These are phyloP conservation scores for Ypsolopha scabrella DNA, from an alignment of 2,888 invertebrate genomes.

Conservation along the genomic window DNA sequence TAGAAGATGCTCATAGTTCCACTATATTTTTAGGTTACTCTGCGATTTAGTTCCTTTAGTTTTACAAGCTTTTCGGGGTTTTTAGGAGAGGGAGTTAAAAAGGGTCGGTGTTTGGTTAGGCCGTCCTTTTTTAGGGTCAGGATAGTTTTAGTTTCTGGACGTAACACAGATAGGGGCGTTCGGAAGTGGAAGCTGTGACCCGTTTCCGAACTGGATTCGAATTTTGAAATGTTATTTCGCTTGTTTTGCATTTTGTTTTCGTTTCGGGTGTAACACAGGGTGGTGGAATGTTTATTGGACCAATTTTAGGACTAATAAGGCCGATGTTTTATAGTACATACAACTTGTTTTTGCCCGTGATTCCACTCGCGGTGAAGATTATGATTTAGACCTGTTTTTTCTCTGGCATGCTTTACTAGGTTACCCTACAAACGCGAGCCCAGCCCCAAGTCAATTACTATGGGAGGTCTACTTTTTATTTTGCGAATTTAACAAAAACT, in stretches of 20 bases:
- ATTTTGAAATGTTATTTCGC: not conserved
- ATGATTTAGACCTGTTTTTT: no score
- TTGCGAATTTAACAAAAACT: no score
- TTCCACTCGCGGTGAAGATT: no score
- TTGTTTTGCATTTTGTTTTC: not conserved
- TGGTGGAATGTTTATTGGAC: not conserved
- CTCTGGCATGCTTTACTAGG: no score
- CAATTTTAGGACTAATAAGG: no score
- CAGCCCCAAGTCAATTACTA: no score
- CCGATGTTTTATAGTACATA: no score
- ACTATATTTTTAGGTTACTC: no score
- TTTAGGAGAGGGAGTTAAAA: conserved; percentile 53
- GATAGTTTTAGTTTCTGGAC: conserved; percentile 52
- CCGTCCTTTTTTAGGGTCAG: conserved; percentile 62
- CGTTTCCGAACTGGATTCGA: not conserved
- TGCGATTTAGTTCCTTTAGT: conserved; percentile 54
- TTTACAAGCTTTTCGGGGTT: conserved; percentile 67
- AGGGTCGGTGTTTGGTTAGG: conserved; percentile 68
- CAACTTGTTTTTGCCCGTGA: no score
- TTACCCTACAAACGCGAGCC: no score
- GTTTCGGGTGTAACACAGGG: not conserved
- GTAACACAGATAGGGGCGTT: conserved; percentile 32
- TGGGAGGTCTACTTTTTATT: no score
- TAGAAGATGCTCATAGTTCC: no score
- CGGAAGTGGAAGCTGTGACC: not conserved